These are phyloP conservation scores for Parthenolecanium corni DNA, from an alignment of 2,888 invertebrate species.

Conservation along the genomic window DNA sequence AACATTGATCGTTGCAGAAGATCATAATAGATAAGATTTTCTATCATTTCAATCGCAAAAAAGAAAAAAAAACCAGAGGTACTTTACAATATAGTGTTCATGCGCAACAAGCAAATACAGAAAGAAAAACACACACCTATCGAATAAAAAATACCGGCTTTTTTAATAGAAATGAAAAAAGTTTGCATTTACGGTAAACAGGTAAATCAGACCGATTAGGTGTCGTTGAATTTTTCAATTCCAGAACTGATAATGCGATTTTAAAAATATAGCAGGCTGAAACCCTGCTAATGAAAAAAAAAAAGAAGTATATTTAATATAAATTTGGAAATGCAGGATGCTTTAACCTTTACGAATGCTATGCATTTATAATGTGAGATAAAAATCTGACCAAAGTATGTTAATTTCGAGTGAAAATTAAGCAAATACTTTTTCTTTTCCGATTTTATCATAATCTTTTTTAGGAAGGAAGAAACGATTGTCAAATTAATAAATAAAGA, in stretches of 20 bases:
- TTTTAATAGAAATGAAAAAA: background rate
- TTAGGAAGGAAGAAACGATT: too few species aligned
- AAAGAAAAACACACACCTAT: slow-evolving; percentile 1
- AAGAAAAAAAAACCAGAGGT: background rate
- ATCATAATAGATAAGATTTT: background rate
- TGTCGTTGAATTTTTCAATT: background rate
- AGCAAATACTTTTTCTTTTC: too few species aligned
- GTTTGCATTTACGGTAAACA: background rate
- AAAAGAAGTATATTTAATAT: too few species aligned
- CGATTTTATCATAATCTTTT: too few species aligned
- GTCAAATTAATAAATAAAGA: too few species aligned
- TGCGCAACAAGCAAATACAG: background rate
- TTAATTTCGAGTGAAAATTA: too few species aligned
- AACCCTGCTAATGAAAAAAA: too few species aligned
- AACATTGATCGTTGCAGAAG: background rate
- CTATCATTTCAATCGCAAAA: background rate
- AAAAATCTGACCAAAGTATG: too few species aligned
- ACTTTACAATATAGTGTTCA: background rate
- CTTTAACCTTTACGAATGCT: too few species aligned
- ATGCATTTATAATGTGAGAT: too few species aligned
- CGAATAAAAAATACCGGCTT: background rate
- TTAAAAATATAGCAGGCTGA: background rate
- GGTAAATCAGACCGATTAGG: background rate
- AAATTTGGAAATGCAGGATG: too few species aligned
- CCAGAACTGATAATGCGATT: background rate